phyloP scores from a whole-genome alignment of 2,888 invertebrate species.

The Rhagonycha lutea region DNA sequence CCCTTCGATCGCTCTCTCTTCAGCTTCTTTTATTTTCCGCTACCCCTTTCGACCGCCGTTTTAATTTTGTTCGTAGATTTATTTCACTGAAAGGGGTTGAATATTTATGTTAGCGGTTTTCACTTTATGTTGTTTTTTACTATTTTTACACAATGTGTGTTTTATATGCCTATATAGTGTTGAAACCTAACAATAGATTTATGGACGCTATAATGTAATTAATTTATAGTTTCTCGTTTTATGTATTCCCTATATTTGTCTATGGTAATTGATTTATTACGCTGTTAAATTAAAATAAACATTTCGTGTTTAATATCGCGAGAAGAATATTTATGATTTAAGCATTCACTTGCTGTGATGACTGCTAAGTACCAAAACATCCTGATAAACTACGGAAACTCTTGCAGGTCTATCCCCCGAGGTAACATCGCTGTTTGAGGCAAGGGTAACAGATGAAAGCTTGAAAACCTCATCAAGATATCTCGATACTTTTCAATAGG shows the following conservation, averaged over 20 bases:
- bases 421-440: not conserved
- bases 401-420: not conserved
- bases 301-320: not conserved
- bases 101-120: constrained; percentile 44
- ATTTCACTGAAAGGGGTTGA: constrained; percentile 43
- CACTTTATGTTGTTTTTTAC: constrained; percentile 20
- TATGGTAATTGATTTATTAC: not conserved
- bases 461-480: not conserved
- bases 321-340: not conserved
- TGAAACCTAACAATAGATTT: constrained; percentile 20
- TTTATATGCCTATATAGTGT: constrained; percentile 11
- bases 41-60: constrained; percentile 45
- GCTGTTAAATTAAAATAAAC: not conserved
- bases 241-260: not conserved
- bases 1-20: constrained; percentile 34
- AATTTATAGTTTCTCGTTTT: not conserved
- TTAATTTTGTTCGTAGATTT: constrained; percentile 48
- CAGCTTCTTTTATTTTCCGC: constrained; percentile 40
- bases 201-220: constrained; percentile 11
- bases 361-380: not conserved
- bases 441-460: no score
- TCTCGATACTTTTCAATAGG: not conserved
- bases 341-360: not conserved
- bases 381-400: not conserved
- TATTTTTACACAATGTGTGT: constrained; percentile 22